Evolutionary conservation across 1,140 invertebrate species (phyloP).

Genomic region (Lasioglossum albipes): DNA sequence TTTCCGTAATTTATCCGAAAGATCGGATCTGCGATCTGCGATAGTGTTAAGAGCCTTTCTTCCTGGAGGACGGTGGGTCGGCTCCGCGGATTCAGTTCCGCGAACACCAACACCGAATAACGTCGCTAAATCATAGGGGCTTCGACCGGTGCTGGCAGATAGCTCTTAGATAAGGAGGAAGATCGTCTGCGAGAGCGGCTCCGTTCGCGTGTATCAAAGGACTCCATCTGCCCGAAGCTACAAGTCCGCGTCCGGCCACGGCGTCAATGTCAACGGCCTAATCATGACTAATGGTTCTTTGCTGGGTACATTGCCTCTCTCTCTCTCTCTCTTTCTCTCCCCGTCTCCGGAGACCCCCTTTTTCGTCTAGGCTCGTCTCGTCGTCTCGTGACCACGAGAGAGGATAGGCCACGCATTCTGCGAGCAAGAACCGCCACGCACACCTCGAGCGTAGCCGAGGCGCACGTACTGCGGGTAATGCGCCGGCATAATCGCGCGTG

Average conservation of each 20-base stretch:
- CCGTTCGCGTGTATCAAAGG: conserved; percentile 65
- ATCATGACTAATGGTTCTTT: conserved; percentile 72
- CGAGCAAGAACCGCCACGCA: conserved; percentile 24
- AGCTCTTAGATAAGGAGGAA: conserved; percentile 49
- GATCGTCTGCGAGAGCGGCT: conserved; percentile 49
- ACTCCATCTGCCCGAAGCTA: conserved; percentile 63
- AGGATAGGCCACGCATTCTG: conserved; percentile 12
- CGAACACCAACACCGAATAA: conserved; percentile 51
- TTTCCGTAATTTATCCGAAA: conserved; percentile 30
- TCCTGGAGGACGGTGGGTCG: conserved; percentile 1
- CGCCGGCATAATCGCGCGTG: conserved; percentile 57
- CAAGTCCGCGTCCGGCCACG: conserved; percentile 59
- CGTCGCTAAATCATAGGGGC: conserved; percentile 59
- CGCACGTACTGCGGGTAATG: conserved; percentile 55
- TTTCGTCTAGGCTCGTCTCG: not conserved
- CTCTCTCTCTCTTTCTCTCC: not conserved
- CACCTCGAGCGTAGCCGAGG: conserved; percentile 27
- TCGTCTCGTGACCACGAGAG: too few relatives aligned
- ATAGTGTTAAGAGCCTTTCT: not conserved
- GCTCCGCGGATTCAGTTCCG: conserved; percentile 39
- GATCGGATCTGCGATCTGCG: conserved; percentile 24
- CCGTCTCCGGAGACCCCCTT: not conserved
- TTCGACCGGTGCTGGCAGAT: conserved; percentile 52
- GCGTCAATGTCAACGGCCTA: conserved; percentile 71
- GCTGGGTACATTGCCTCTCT: conserved; percentile 6